Percentiles rank a stretch among this genome's conserved stretches.
phyloP scores from a whole-genome alignment of 2,797 vertebrate species.

The Mallotus villosus region DNA sequence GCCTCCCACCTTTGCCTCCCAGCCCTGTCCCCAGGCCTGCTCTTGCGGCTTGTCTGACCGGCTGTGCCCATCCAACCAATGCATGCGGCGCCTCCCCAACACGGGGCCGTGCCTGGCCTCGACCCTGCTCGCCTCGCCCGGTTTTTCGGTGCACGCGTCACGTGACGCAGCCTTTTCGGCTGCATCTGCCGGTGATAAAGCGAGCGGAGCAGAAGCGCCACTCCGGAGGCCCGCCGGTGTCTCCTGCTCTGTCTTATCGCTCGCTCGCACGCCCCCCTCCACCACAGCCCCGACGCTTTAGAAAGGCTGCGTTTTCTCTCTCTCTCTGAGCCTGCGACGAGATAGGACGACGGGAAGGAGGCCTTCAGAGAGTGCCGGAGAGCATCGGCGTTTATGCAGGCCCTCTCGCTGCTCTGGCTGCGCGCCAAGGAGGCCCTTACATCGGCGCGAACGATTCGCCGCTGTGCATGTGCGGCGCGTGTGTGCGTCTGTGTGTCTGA shows the following conservation, averaged over 20 bases:
- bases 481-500: background rate
- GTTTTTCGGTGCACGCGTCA: background rate
- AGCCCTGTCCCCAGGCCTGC: no score
- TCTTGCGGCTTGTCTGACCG: background rate
- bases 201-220: background rate
- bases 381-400: constrained; percentile 69
- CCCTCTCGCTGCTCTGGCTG: constrained; percentile 45
- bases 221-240: constrained; percentile 36
- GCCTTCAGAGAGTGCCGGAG: constrained; percentile 51
- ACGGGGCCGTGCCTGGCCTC: background rate
- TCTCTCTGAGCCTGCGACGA: constrained; percentile 44
- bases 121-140: no score
- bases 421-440: constrained; percentile 42
- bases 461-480: background rate
- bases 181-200: background rate
- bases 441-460: no score
- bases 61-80: constrained; percentile 28
- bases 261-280: constrained; percentile 56
- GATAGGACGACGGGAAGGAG: constrained; percentile 52
- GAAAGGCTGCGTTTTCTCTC: constrained; percentile 56
- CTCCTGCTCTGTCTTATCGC: constrained; percentile 61
- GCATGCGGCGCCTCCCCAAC: no score
- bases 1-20: constrained; percentile 46
- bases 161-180: constrained; percentile 5
- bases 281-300: constrained; percentile 53